Percentiles rank a stretch among this genome's conserved stretches.
phyloP scores from a whole-genome alignment of 2,797 vertebrate genomes.

The Cuculus canorus region DNA sequence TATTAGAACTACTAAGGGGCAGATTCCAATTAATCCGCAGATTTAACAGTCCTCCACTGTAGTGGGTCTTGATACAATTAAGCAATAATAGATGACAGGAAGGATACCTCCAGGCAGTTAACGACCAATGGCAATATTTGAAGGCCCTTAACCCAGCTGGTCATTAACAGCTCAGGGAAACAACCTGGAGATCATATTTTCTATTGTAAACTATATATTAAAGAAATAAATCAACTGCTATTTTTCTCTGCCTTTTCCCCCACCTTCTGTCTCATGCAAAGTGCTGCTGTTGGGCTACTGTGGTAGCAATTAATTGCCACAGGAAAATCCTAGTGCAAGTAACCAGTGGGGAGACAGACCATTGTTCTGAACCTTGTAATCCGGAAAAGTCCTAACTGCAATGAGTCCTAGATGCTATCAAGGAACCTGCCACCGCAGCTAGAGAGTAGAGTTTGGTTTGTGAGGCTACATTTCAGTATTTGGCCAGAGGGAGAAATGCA shows the following conservation, averaged over 20 bases:
- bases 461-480: neutral
- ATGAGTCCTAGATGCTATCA: neutral
- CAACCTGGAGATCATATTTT: constrained; percentile 69
- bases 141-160: constrained; percentile 73
- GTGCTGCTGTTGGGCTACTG: neutral
- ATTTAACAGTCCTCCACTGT: constrained; percentile 33
- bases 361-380: fast-evolving
- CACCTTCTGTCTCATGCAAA: fast-evolving
- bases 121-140: constrained; percentile 68
- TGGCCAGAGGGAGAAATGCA: neutral
- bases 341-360: neutral
- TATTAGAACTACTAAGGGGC: constrained; percentile 49
- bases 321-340: neutral
- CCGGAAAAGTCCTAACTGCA: neutral
- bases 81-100: constrained; percentile 72
- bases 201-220: constrained; percentile 57
- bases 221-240: constrained; percentile 42
- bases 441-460: neutral
- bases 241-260: neutral
- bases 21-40: constrained; percentile 55
- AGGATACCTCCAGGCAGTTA: constrained; percentile 73
- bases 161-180: constrained; percentile 75
- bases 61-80: constrained; percentile 66
- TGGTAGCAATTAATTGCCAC: neutral
- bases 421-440: neutral